These are phyloP conservation scores for Ceyx cyanopectus DNA, from an alignment of 2,113 vertebrate species.

Conservation along the genomic window DNA sequence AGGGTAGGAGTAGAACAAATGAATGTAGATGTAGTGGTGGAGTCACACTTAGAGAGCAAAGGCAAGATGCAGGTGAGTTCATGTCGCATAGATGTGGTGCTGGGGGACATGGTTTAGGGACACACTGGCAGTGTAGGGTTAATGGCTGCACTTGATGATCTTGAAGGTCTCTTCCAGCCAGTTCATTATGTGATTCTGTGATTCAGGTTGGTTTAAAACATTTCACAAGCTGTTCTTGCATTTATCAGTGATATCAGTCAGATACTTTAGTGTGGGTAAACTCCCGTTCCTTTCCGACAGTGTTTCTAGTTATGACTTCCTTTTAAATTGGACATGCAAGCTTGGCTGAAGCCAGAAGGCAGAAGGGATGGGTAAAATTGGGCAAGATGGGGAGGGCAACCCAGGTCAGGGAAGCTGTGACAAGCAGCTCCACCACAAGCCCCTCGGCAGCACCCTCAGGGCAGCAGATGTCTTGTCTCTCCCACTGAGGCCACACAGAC, in stretches of 20 bases:
- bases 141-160: too few species aligned
- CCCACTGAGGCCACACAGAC: fast-evolving
- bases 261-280: not conserved
- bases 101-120: too few species aligned
- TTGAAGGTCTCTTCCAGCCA: too few species aligned
- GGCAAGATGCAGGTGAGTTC: fast-evolving
- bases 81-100: too few species aligned
- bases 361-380: fast-evolving
- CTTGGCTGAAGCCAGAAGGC: not conserved
- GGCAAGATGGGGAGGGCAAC: not conserved
- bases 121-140: too few species aligned
- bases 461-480: not conserved
- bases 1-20: not conserved
- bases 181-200: too few species aligned
- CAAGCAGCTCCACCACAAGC: not conserved
- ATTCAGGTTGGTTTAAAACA: not conserved
- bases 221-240: not conserved
- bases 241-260: fast-evolving
- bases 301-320: not conserved
- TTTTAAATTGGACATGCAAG: fast-evolving
- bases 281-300: fast-evolving
- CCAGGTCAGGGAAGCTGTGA: not conserved
- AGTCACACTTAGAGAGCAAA: not conserved
- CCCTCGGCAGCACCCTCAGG: fast-evolving
- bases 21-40: fast-evolving